A percentile compares a stretch with the other conserved stretches of the same genome.
Conservation (phyloP, 2,888 invertebrate genomes). For the Clivina fossor region DNA sequence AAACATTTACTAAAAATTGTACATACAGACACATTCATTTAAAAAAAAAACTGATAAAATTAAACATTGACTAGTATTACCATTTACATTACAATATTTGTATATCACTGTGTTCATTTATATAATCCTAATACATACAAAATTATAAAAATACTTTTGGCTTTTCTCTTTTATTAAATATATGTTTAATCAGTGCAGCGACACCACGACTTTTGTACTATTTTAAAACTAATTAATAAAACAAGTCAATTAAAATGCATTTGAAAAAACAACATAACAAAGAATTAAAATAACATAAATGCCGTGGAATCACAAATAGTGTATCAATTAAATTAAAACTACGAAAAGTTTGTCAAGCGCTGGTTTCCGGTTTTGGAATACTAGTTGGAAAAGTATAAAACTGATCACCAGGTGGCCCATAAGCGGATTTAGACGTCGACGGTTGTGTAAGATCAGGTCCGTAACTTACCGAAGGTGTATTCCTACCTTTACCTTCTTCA, state of each 20-base stretch:
- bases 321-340: neutral
- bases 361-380: neutral
- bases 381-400: constrained; percentile 15
- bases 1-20: too few species aligned
- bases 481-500: too few species aligned
- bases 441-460: too few species aligned
- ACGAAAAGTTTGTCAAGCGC: neutral
- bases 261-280: too few species aligned
- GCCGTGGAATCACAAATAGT: neutral
- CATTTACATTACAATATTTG: too few species aligned
- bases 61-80: constrained; percentile 27
- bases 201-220: too few species aligned
- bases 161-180: too few species aligned
- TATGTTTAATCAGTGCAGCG: too few species aligned
- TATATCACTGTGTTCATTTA: constrained; percentile 21
- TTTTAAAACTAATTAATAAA: neutral
- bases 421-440: too few species aligned
- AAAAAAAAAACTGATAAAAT: neutral
- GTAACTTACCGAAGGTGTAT: too few species aligned
- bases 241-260: too few species aligned
- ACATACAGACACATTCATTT: constrained; percentile 8
- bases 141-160: constrained; percentile 33
- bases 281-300: neutral
- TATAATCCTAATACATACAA: constrained; percentile 25
- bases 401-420: too few species aligned